phyloP scores from a whole-genome alignment of 1,140 invertebrate genomes.

The Temnothorax nylanderi region DNA sequence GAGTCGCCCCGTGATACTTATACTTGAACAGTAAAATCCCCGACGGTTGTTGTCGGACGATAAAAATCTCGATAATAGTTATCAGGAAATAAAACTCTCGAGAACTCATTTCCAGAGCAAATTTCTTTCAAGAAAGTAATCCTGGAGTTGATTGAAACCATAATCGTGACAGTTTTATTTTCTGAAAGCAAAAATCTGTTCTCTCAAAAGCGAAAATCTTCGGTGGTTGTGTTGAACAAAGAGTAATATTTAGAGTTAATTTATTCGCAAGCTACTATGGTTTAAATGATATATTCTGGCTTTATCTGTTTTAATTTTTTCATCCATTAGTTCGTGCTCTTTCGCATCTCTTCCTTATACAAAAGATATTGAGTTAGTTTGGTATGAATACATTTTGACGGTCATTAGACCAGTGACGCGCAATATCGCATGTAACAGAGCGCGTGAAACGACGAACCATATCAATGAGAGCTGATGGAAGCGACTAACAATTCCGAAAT shows the following conservation, averaged over 20 bases:
- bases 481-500: slow-evolving; percentile 31
- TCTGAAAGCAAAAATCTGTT: not conserved
- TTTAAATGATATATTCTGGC: not conserved
- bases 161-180: slow-evolving; percentile 19
- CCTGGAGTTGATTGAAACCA: slow-evolving; percentile 29
- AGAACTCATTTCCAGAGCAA: slow-evolving; percentile 10
- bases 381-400: not conserved
- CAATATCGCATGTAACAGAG: not conserved
- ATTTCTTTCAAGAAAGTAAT: slow-evolving; percentile 30
- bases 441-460: not conserved
- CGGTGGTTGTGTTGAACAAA: not conserved
- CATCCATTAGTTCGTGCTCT: not conserved
- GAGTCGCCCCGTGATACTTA: not conserved
- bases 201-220: not conserved
- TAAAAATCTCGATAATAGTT: slow-evolving; percentile 36
- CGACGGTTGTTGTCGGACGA: not conserved
- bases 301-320: not conserved
- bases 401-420: slow-evolving; percentile 5
- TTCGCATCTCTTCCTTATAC: not conserved
- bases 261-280: not conserved
- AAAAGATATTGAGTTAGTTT: not conserved
- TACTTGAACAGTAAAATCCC: not conserved
- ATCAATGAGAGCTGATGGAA: slow-evolving; percentile 21
- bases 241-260: not conserved
- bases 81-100: slow-evolving; percentile 11